These are phyloP conservation scores for Heterodera filipjevi DNA, from an alignment of 2,888 invertebrate genomes.

Conservation along the genomic window DNA sequence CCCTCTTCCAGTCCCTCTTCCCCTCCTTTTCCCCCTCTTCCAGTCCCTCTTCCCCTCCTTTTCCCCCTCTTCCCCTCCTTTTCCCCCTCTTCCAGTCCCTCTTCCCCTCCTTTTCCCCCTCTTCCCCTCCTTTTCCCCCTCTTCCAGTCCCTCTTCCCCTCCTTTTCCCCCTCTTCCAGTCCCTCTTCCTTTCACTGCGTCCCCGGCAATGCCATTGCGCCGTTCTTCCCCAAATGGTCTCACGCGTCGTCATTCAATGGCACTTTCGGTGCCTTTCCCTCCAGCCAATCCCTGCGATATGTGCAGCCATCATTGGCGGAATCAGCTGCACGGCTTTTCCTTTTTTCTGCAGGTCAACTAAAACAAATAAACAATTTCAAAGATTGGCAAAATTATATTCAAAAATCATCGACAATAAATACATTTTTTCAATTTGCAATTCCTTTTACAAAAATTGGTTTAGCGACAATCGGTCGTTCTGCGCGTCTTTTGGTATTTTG, in stretches of 20 bases:
- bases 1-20: too few species aligned
- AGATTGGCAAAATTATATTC: not conserved
- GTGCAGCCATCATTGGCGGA: constrained; percentile 26
- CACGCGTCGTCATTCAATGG: not conserved
- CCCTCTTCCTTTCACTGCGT: too few species aligned
- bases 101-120: too few species aligned
- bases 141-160: too few species aligned
- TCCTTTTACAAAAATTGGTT: not conserved
- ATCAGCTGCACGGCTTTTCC: constrained; percentile 34
- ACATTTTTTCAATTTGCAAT: not conserved
- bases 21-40: too few species aligned
- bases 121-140: too few species aligned
- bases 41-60: too few species aligned
- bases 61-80: too few species aligned
- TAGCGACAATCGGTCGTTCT: not conserved
- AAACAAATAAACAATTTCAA: not conserved
- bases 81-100: too few species aligned
- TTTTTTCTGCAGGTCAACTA: constrained; percentile 8
- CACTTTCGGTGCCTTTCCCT: not conserved
- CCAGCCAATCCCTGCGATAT: not conserved
- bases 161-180: too few species aligned
- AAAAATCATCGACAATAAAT: too few species aligned
- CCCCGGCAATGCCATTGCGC: not conserved
- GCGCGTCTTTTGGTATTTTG: constrained; percentile 9
- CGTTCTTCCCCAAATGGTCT: not conserved